phyloP scores from a whole-genome alignment of 2,113 vertebrate genomes.

The Zosterops lateralis region DNA sequence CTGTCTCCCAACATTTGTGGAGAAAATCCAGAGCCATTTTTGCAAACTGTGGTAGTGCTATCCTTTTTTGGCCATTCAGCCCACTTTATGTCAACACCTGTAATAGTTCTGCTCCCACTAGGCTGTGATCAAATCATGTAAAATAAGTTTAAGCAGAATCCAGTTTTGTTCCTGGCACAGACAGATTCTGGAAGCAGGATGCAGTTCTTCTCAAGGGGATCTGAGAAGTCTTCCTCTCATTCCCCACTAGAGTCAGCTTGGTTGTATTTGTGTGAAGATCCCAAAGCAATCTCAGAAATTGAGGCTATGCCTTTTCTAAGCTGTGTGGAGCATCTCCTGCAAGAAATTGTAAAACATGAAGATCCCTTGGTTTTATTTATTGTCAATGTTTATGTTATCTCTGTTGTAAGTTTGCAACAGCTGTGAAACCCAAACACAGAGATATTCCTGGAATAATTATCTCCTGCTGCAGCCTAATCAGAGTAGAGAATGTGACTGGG shows the following conservation, averaged over 20 bases:
- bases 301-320: not conserved
- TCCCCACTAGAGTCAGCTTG: not conserved
- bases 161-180: not conserved
- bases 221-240: not conserved
- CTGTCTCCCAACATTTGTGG: not conserved
- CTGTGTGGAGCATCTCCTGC: not conserved
- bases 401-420: constrained; percentile 4
- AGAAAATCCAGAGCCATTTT: not conserved
- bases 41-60: not conserved
- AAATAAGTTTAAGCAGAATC: not conserved
- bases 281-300: not conserved
- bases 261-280: not conserved
- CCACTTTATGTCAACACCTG: not conserved
- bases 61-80: not conserved
- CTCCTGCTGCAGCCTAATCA: not conserved
- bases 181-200: not conserved
- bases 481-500: not conserved
- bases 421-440: constrained; percentile 6
- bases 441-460: constrained; percentile 28
- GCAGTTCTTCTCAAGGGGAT: not conserved
- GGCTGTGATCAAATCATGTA: not conserved
- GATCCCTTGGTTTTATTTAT: not conserved
- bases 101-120: not conserved
- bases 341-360: not conserved
- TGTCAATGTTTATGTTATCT: constrained; percentile 3